Base-by-base conservation (phyloP, 2,797 vertebrate species). In the Syngnathus acus region DNA sequence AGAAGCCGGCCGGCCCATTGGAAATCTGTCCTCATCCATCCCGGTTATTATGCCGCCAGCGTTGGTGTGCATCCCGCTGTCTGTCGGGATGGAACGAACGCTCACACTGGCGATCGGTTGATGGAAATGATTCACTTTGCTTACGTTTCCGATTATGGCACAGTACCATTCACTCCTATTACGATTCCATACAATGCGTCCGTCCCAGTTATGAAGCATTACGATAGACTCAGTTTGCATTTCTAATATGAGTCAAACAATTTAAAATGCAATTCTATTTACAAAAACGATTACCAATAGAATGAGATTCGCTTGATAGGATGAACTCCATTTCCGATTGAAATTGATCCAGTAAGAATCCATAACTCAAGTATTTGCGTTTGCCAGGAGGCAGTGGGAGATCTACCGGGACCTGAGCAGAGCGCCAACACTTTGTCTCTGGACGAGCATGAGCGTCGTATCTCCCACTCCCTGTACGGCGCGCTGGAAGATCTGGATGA, bases 401-500 rank as follows among this genome's bases (percentile, higher is more conserved):
- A 92, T 81, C 94, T 93, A 7, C 82, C 89, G 0, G 92, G 91
- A 65, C 86, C 92, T 0, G 94, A 93, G 73, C 86, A 93, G 79
- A 86, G 89, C 14, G 78, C 92, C 23, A 94, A 93, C 78, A 89
- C 90, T 37, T 57, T 57, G 0, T 83, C 92, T 38, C 79, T 95
- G 85, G 94, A 96, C 0, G 95, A 97, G 19, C 89, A 94, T 47
- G 96, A 98, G 70, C 90, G 96, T 6, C 88, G 96, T 42, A 98
- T 98, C 87, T 98, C 96, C 64, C 96, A 97, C 77, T 95, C 95
- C 0, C 82, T 98, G 4, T 98, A 96, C 0, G 82, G 93, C 0
- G 93, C 93, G n/a, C 92, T 97, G 0, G 96, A 98, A 76, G 95
- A 92, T 0, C 91, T 95, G 2, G 92, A 90, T 1, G 95, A 97